Evolutionary conservation across 2,888 invertebrate genomes (phyloP).

Genomic region (Stictocephala bisonia): DNA sequence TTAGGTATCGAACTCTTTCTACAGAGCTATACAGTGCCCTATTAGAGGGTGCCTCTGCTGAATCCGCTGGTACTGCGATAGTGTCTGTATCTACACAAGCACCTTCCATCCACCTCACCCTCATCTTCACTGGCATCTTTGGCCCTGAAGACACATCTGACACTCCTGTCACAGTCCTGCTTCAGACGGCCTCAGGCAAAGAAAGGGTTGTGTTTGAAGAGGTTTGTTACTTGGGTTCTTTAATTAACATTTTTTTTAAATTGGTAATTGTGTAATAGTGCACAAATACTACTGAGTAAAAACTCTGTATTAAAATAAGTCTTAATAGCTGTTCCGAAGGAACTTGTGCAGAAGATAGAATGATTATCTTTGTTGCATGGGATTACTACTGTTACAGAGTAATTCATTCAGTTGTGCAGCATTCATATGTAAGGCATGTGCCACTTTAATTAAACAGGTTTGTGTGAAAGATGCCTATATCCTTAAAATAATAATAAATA

Average conservation of each 20-base stretch:
- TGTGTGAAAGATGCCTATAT: no score
- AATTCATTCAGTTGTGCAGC: no score
- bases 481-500: no score
- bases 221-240: slow-evolving; percentile 66
- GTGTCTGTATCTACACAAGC: slow-evolving; percentile 84
- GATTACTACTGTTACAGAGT: no score
- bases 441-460: no score
- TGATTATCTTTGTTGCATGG: no score
- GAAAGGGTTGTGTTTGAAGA: slow-evolving; percentile 77
- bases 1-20: slow-evolving; percentile 78
- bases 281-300: no score
- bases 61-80: slow-evolving; percentile 85
- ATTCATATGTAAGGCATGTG: no score
- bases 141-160: slow-evolving; percentile 71
- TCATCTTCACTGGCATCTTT: slow-evolving; percentile 87
- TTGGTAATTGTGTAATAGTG: no score
- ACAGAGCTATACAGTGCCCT: slow-evolving; percentile 87
- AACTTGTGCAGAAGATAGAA: no score
- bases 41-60: slow-evolving; percentile 72
- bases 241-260: no score
- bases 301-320: background rate
- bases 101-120: slow-evolving; percentile 82
- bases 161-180: slow-evolving; percentile 75
- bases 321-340: no score
- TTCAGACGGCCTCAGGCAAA: slow-evolving; percentile 78